Base-by-base conservation (phyloP, 2,888 invertebrate species). In the Glomeris marginata region DNA sequence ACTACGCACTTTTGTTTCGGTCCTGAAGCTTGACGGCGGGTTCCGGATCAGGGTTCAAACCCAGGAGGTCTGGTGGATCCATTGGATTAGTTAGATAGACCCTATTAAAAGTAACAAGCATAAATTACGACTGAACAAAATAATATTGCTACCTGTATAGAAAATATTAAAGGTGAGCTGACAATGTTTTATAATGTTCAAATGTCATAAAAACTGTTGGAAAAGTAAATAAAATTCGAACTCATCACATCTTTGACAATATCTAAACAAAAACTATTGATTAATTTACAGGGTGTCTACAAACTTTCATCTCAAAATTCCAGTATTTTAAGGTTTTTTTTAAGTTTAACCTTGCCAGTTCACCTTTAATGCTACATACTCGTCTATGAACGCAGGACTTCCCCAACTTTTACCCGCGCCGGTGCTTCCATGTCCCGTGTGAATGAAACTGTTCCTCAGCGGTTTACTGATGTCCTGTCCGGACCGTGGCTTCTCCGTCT, bases 381-480 rank as follows among this genome's bases (percentile, higher is more conserved):
- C 79, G 62, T 87, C 87, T 54, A 88, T 84, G 52, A 71, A 74
- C 1, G 76, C 75, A 0, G 86, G 84, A 60, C 80, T 80, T 1
- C 90, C 90, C 90, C 90, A 91, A 5, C 81, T 79, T 58, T 81
- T 79, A 1, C 82, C 83, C 57, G 77, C 77, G 0, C 80, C n/a
- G n/a, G n/a, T 76, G 11, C 70, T 58, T 11, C 66, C 66, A 60
- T 70, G 69, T 44, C 75, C 76, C 0, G 87, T 80, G 61, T 87
- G 88, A 49, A 87, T 83, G 57, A 87, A 81, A 0, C 85, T 84
- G 62, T 85, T 81, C 58, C 80, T 76, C 47, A 85, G 65, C 0
- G 86, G 86, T 59, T 78, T 77, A 61, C 84, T 84, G 46, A 87
- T 85, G 63, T 86, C 80, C 49, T 78, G 75, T 0, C 76, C 66